Conservation (phyloP, 2,113 vertebrate genomes). For the Mola mola region DNA sequence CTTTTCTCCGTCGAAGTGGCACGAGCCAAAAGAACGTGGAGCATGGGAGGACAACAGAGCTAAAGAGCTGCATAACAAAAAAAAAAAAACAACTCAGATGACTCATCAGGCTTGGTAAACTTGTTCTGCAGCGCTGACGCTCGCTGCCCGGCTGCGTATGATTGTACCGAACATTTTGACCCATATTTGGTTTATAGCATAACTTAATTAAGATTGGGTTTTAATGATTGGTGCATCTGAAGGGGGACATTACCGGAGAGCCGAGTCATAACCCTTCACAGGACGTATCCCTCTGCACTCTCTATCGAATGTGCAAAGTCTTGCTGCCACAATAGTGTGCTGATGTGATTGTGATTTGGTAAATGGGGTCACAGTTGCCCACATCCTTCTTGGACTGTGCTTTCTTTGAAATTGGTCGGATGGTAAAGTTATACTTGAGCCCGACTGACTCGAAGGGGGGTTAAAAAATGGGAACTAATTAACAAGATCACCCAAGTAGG, state of each 20-base stretch:
- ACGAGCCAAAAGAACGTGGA: conserved; percentile 15
- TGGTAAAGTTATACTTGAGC: too few relatives aligned
- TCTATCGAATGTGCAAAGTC: conserved; percentile 10
- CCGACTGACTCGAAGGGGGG: too few relatives aligned
- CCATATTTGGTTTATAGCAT: neutral
- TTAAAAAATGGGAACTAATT: too few relatives aligned
- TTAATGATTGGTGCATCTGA: conserved; percentile 14
- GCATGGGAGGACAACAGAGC: neutral
- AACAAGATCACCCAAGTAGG: too few relatives aligned
- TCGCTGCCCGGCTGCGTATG: too few relatives aligned
- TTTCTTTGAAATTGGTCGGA: too few relatives aligned
- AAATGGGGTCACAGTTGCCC: too few relatives aligned
- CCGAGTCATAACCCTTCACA: conserved; percentile 24
- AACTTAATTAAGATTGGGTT: conserved; percentile 35
- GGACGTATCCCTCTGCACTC: conserved; percentile 9
- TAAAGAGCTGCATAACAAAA: conserved; percentile 1
- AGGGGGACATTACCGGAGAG: conserved; percentile 13
- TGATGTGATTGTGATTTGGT: too few relatives aligned
- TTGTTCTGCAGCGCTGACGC: too few relatives aligned
- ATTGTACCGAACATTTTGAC: too few relatives aligned
- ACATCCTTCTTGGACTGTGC: too few relatives aligned
- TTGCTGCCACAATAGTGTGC: conserved; percentile 4
- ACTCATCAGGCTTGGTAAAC: neutral
- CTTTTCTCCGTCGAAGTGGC: conserved; percentile 52
- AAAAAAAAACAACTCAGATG: neutral